Base-by-base conservation (phyloP, 2,797 vertebrate genomes). In the Acanthurus tractus region DNA sequence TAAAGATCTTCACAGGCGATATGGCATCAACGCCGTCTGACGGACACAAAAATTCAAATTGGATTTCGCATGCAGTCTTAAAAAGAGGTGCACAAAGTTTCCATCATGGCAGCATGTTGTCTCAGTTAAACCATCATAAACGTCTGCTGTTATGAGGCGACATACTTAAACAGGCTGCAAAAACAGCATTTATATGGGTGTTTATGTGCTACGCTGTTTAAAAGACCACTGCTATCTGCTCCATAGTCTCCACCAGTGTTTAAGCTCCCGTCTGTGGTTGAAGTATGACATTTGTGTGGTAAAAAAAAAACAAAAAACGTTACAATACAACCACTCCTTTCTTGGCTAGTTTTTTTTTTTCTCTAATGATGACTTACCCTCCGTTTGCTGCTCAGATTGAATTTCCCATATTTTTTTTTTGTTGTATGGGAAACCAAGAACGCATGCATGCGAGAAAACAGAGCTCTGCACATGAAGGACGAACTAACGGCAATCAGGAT, bases 401-500 rank as follows among this genome's bases (percentile, higher is more conserved):
- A 86, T 88, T 87, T 83, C 74, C 70, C 57, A 67, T 82, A n/a
- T n/a, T n/a, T n/a, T n/a, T n/a, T n/a, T n/a, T 83, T 81, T 71
- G 90, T 70, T 91, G 76, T 76, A 87, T 78, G 89, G 89, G 84
- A 92, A 93, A 75, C 66, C 34, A 44, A 29, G 48, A 83, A 88
- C 78, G 82, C 76, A 88, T 46, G 68, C 70, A 68, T n/a, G 17
- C 64, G 53, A 71, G 63, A 52, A 52, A 83, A 86, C 70, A 82
- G 82, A 65, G 55, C 48, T 59, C 78, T 70, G 74, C 81, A 89
- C 79, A 81, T 63, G 29, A 40, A 67, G 61, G 72, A 75, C 55
- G 56, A 18, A 81, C 83, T 63, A 23, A 74, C 83, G 77, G 70
- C 73, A 64, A 69, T 90, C 89, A 92, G 92, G 91, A 94, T 86